A percentile compares a stretch with the other conserved stretches of the same genome.
phyloP scores from a whole-genome alignment of 2,113 vertebrate species.

The Petroica traversi region DNA sequence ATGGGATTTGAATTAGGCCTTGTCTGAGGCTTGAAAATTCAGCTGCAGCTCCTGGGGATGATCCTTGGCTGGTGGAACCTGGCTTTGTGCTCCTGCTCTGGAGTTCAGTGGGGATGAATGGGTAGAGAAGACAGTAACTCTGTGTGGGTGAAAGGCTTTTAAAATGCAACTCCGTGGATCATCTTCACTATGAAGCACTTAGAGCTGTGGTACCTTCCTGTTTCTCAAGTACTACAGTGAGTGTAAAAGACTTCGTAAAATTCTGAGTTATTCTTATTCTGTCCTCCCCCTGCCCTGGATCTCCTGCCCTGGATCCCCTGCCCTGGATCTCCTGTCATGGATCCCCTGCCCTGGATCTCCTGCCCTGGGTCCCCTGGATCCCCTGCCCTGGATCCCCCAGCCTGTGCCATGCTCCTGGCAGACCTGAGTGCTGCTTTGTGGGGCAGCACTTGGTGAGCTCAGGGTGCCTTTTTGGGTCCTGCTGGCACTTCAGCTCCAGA shows the following conservation, averaged over 20 bases:
- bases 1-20: conserved; percentile 18
- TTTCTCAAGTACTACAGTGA: background rate
- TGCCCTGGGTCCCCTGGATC: too few relatives aligned
- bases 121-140: background rate
- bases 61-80: background rate
- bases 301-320: too few relatives aligned
- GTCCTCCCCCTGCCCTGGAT: too few relatives aligned
- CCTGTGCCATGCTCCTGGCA: too few relatives aligned
- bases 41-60: background rate
- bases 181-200: background rate
- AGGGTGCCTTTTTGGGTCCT: too few relatives aligned
- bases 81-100: background rate
- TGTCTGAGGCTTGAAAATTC: background rate
- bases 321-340: too few relatives aligned
- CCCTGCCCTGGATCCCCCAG: too few relatives aligned
- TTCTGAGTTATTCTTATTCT: background rate
- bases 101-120: background rate
- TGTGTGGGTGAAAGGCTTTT: background rate
- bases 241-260: background rate
- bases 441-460: too few relatives aligned
- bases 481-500: too few relatives aligned
- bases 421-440: too few relatives aligned
- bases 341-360: too few relatives aligned
- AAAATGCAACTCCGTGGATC: background rate
- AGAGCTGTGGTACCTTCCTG: background rate